Evolutionary conservation across 2,888 invertebrate genomes (phyloP).

Genomic region (Sphaerophoria rueppellii): DNA sequence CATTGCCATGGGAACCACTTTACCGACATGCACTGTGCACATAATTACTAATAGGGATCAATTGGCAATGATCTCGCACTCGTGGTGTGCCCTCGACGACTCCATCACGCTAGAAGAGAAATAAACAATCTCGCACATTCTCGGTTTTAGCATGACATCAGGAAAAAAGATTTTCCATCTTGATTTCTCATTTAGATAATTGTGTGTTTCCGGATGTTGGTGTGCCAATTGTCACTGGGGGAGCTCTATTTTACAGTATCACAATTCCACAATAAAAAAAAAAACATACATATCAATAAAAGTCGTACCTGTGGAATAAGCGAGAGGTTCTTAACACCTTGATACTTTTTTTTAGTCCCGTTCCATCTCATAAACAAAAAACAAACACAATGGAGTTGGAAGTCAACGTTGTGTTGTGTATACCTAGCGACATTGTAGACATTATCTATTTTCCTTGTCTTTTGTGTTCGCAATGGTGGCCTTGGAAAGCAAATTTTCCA

Average conservation of each 20-base stretch:
- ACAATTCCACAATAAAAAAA: background rate
- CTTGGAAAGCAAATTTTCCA: background rate
- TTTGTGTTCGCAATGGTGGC: slow-evolving; percentile 2
- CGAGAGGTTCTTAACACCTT: slow-evolving; percentile 14
- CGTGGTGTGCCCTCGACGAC: slow-evolving; percentile 5
- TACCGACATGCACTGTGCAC: slow-evolving; percentile 22
- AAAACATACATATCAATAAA: slow-evolving; percentile 22
- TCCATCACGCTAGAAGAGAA: slow-evolving; percentile 14
- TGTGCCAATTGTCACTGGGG: background rate
- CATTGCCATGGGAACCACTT: slow-evolving; percentile 31
- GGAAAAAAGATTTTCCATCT: background rate
- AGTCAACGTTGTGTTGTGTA: background rate
- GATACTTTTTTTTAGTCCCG: too few species aligned
- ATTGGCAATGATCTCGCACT: slow-evolving; percentile 33
- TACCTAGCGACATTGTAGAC: background rate
- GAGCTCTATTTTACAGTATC: background rate
- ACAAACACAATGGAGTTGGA: too few species aligned
- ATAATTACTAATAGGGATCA: slow-evolving; percentile 41
- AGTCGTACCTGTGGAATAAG: background rate
- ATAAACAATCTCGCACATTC: background rate
- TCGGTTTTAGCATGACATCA: background rate
- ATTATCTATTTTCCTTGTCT: background rate
- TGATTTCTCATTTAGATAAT: slow-evolving; percentile 3
- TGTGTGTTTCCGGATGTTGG: slow-evolving; percentile 11
- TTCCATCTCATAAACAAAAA: too few species aligned